phyloP scores from a whole-genome alignment of 2,113 vertebrate genomes.

The Mustelus asterias region DNA sequence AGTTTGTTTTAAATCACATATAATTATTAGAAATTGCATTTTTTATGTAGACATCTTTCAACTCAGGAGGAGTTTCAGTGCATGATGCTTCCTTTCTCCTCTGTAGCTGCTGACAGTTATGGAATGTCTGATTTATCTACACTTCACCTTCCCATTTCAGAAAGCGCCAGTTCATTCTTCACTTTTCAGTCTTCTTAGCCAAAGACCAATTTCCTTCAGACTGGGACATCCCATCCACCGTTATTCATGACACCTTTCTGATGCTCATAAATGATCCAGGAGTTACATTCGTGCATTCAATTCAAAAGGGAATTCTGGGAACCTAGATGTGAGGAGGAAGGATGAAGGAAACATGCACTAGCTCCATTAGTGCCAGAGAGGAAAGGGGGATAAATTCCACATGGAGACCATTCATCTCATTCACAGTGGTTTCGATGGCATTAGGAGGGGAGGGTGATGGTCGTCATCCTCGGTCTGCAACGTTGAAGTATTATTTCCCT shows the following conservation, averaged over 20 bases:
- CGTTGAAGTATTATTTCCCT: background rate
- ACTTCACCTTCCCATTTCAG: background rate
- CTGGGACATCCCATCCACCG: no score
- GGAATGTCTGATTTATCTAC: background rate
- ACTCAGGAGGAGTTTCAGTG: background rate
- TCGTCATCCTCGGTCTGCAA: background rate
- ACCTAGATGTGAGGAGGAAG: background rate
- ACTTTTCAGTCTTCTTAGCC: background rate
- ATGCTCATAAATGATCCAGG: background rate
- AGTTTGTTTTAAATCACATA: background rate
- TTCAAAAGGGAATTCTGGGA: background rate
- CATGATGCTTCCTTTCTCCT: background rate
- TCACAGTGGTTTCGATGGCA: background rate
- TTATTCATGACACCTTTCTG: background rate
- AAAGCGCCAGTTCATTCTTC: background rate
- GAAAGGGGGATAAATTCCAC: background rate
- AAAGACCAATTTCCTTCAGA: background rate
- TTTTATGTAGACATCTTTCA: background rate
- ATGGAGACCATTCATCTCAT: background rate
- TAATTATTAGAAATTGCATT: background rate
- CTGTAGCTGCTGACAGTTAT: background rate
- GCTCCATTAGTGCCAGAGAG: background rate
- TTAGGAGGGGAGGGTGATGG: background rate
- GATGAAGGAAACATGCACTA: background rate
- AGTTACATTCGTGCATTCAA: background rate